These are phyloP conservation scores for Pelmatolapia mariae DNA, from an alignment of 2,113 vertebrate species.

Conservation along the genomic window DNA sequence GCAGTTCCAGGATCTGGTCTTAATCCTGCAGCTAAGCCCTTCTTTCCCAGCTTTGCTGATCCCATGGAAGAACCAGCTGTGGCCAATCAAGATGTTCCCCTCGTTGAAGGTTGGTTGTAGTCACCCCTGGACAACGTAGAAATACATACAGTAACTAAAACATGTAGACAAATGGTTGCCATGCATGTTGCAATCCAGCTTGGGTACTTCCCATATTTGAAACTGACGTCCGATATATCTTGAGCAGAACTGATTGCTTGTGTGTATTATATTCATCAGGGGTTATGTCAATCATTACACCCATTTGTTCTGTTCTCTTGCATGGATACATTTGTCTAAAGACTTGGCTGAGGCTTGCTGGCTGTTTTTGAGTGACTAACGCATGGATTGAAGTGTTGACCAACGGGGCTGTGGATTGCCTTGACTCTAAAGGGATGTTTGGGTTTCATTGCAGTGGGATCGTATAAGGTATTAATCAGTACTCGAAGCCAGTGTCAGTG, in stretches of 20 bases:
- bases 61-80: constrained; percentile 37
- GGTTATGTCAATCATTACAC: background rate
- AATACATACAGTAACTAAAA: background rate
- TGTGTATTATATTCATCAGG: background rate
- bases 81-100: constrained; percentile 16
- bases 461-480: background rate
- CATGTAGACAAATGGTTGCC: background rate
- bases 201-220: background rate
- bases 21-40: constrained; percentile 73
- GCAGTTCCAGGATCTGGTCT: constrained; percentile 52
- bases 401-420: constrained; percentile 20
- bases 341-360: constrained; percentile 14
- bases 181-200: constrained; percentile 11
- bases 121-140: constrained; percentile 21
- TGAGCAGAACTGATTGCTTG: background rate
- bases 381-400: constrained; percentile 2
- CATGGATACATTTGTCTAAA: constrained; percentile 49
- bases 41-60: constrained; percentile 73
- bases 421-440: constrained; percentile 22
- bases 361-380: constrained; percentile 53
- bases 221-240: background rate
- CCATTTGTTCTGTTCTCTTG: constrained; percentile 4
- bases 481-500: background rate
- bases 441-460: background rate
- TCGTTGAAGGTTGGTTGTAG: constrained; percentile 73